Base-by-base conservation (phyloP, 2,888 invertebrate species). In the Hirtodrosophila cameraria region DNA sequence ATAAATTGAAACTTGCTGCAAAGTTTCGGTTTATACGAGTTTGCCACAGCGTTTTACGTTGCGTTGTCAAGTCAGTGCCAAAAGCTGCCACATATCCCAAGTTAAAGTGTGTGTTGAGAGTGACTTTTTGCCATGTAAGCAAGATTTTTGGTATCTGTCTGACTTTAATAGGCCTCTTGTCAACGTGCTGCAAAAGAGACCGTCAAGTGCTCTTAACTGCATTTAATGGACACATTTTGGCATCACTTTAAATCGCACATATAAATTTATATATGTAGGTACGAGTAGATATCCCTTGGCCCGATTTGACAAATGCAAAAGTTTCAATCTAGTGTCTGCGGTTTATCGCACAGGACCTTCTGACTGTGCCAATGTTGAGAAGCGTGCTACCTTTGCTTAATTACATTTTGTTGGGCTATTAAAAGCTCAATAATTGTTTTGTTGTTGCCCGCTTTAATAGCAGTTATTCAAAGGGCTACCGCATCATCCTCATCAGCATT, bases 361-460 rank as follows among this genome's bases (percentile, higher is more conserved):
- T 54, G 30, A 43, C 52, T 46, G 31, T 28, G 53, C 27, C 48
- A 15, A 11, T 53, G 20, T 28, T 38, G 49, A 45, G 20, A 57
- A 55, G 71, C 75, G 81, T 83, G 75, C 67, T 69, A 75, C 71
- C 77, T 79, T 82, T 43, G 63, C 85, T 83, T 84, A 83, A 83
- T 83, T 83, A 77, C 82, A 82, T 82, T 83, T 74, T 75, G 79
- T 75, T 74, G 71, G 75, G 85, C 79, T 81, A 84, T 82, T 84
- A 82, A 81, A 82, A 71, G 79, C 85, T 79, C 82, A 84, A 84
- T 84, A 85, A 82, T 82, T 84, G 85, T 82, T 84, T 82, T 81
- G 80, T 82, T 81, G 80, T 83, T 79, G 77, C 62, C 64, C 78
- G 77, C 78, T 74, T 81, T 78, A 82, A 84, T 74, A 71, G 75